phyloP scores from a whole-genome alignment of 2,888 invertebrate species.

The Carabus problematicus region DNA sequence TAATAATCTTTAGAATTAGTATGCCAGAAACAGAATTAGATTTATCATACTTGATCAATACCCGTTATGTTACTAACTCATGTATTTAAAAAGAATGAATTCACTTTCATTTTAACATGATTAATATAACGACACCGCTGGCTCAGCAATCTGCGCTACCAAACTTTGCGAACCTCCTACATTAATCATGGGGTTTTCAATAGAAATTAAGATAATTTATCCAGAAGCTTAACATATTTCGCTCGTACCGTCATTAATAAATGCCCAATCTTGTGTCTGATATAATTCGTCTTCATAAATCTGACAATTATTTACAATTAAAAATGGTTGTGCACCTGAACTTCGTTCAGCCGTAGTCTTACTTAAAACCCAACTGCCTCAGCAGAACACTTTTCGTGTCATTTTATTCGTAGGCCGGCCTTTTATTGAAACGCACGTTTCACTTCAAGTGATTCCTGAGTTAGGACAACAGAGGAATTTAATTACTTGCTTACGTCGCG shows the following conservation, averaged over 20 bases:
- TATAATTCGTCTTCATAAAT: slow-evolving; percentile 35
- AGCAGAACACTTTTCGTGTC: not conserved
- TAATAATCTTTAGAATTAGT: too few species aligned
- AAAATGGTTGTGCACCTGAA: not conserved
- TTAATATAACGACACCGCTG: slow-evolving; percentile 34
- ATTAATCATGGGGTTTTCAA: slow-evolving; percentile 38
- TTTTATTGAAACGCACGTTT: too few species aligned
- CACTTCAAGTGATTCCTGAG: too few species aligned
- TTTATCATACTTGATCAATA: slow-evolving; percentile 29
- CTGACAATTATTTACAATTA: slow-evolving; percentile 19
- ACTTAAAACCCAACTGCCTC: not conserved
- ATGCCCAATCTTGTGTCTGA: not conserved
- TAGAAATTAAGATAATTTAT: slow-evolving; percentile 41
- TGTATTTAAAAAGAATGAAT: slow-evolving; percentile 27
- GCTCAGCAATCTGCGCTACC: slow-evolving; percentile 19
- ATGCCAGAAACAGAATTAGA: not conserved
- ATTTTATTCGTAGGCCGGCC: too few species aligned
- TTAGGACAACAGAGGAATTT: slow-evolving; percentile 6
- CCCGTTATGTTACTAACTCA: slow-evolving; percentile 37
- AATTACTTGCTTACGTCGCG: slow-evolving; percentile 14
- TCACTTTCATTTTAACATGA: slow-evolving; percentile 24
- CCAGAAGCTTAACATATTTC: slow-evolving; percentile 30
- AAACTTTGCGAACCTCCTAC: slow-evolving; percentile 2
- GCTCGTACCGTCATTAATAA: slow-evolving; percentile 13
- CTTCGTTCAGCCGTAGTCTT: too few species aligned